Percentiles rank a stretch among this genome's conserved stretches.
Conservation (phyloP, 2,797 vertebrate genomes). For the Coreius guichenoti region DNA sequence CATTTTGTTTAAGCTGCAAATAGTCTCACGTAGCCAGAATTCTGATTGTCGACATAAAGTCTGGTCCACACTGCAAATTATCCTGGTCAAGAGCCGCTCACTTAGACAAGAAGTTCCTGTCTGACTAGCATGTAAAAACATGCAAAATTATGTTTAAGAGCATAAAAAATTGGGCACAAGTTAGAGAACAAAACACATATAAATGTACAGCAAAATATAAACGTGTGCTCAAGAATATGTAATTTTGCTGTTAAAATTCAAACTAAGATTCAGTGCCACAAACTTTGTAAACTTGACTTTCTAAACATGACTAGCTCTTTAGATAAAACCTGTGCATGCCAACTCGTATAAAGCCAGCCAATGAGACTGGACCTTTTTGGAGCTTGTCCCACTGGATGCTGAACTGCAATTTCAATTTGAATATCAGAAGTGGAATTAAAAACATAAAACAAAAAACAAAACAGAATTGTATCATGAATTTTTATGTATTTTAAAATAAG, state of each 20-base stretch:
- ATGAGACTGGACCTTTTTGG: background rate
- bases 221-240: background rate
- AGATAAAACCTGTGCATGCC: background rate
- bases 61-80: constrained; percentile 11
- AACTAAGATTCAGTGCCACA: background rate
- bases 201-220: background rate
- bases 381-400: background rate
- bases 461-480: background rate
- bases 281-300: background rate
- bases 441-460: background rate
- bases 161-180: background rate
- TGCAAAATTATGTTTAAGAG: background rate
- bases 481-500: background rate
- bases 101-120: background rate
- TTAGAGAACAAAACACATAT: background rate
- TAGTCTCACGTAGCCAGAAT: constrained; percentile 14
- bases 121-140: constrained; percentile 5
- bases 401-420: too few species aligned
- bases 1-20: constrained; percentile 1
- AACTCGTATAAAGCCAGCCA: background rate
- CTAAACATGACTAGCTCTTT: background rate
- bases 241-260: background rate
- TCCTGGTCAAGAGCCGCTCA: background rate
- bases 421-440: too few species aligned
- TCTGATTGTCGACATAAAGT: constrained; percentile 12